Base-by-base conservation (phyloP, 2,888 invertebrate species). In the Atethmia centrago region DNA sequence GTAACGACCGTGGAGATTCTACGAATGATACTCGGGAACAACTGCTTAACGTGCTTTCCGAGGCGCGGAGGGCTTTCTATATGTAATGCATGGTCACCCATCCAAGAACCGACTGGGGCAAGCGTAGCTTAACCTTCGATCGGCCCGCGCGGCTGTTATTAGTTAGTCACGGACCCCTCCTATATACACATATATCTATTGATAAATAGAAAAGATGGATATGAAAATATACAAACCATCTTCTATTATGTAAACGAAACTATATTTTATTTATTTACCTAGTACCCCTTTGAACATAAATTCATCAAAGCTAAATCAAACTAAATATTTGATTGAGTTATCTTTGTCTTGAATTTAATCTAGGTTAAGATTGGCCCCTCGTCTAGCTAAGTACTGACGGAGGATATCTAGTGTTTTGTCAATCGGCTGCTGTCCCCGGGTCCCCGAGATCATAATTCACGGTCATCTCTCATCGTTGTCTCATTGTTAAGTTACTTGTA, bases 331-430 rank as follows among this genome's bases (percentile, higher is more conserved):
- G 21, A 53, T 53, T 25, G n/a, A 31, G 42, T 79, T 69, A 66
- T 67, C 66, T 58, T 53, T 31, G 56, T 53, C 73, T 68, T 12
- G 12, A 70, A 70, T 74, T 81, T 74, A 66, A 81, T 81, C 67
- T 83, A 42, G 66, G 71, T 71, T 55, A 51, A 67, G 71, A 84
- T 80, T 51, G 58, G 53, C 49, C 53, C 45, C 25, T 53, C 49
- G 61, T 28, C 76, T 62, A 47, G 45, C 47, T 80, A 76, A 82
- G 84, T 82, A 84, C 84, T 82, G 81, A 80, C 81, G 40, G 45
- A 12, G 10, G 36, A 56, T 86, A 88, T 86, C 88, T 83, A 40
- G 84, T 85, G 88, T 85, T 88, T 80, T 85, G 88, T 84, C 88
- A 88, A 85, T 67, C 42, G 47, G 36, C 25, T 28, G 58, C 53